phyloP scores from a whole-genome alignment of 2,888 invertebrate genomes.

The Quadroppia sp. region DNA sequence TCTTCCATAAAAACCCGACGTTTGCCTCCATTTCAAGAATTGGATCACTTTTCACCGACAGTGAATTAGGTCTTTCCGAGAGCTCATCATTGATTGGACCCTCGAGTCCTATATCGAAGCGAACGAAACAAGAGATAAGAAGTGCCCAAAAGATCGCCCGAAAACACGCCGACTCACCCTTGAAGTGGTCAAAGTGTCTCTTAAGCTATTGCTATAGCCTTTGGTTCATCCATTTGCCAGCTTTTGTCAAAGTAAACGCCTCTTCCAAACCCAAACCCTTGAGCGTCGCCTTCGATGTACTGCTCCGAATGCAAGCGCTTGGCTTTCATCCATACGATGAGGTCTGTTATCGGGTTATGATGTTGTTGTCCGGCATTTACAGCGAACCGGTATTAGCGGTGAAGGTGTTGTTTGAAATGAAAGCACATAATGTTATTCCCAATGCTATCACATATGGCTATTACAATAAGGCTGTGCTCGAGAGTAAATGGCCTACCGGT shows the following conservation, averaged over 20 bases:
- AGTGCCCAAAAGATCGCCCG: slow-evolving; percentile 77
- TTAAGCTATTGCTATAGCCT: slow-evolving; percentile 63
- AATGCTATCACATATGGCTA: slow-evolving; percentile 97
- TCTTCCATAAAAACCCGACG: slow-evolving; percentile 52
- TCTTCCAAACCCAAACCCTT: slow-evolving; percentile 68
- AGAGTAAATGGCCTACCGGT: slow-evolving; percentile 89
- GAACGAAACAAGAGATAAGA: slow-evolving; percentile 93
- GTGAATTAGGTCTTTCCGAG: slow-evolving; percentile 15
- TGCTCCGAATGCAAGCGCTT: slow-evolving; percentile 79
- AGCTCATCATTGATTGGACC: slow-evolving; percentile 56
- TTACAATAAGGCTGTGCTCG: slow-evolving; percentile 75
- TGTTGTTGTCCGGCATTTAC: slow-evolving; percentile 95
- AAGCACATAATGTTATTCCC: slow-evolving; percentile 84
- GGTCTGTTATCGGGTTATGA: slow-evolving; percentile 96
- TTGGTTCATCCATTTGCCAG: slow-evolving; percentile 93
- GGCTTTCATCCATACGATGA: slow-evolving; percentile 82
- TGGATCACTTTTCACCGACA: slow-evolving; percentile 15
- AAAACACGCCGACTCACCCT: slow-evolving; percentile 65
- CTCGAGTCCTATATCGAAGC: slow-evolving; percentile 82
- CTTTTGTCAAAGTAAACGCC: slow-evolving; percentile 63
- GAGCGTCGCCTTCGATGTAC: slow-evolving; percentile 74
- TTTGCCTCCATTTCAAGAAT: slow-evolving; percentile 4
- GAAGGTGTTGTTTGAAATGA: slow-evolving; percentile 77
- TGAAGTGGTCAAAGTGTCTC: slow-evolving; percentile 75
- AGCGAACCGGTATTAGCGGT: slow-evolving; percentile 91